Percentiles rank a stretch among this genome's conserved stretches.
Conservation (phyloP, 2,888 invertebrate genomes). For the Altica lythri region DNA sequence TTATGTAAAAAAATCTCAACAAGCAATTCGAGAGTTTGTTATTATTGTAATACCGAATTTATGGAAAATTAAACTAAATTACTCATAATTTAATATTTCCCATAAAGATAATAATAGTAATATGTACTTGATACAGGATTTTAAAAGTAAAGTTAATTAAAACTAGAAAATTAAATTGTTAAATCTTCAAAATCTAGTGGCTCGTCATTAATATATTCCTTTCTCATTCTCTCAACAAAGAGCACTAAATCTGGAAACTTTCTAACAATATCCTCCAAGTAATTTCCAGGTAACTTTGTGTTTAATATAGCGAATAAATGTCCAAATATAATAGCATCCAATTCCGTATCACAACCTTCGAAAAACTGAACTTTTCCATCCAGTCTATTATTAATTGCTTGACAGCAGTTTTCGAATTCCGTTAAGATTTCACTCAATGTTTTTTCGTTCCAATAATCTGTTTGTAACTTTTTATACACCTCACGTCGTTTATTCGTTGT, state of each 20-base stretch:
- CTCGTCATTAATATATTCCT: no score
- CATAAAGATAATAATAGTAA: no score
- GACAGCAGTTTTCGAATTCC: conserved; percentile 82
- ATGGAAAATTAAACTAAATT: no score
- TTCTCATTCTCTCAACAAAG: conserved; percentile 79
- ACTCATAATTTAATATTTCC: no score
- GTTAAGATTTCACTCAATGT: conserved; percentile 73
- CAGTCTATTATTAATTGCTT: conserved; percentile 80
- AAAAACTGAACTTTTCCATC: conserved; percentile 81
- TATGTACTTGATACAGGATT: no score
- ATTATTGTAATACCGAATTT: no score
- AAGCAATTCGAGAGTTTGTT: no score
- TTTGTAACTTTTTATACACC: conserved; percentile 70
- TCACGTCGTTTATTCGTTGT: conserved; percentile 68
- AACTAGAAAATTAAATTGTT: no score
- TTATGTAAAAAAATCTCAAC: no score
- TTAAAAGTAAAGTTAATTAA: no score
- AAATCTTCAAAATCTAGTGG: no score
- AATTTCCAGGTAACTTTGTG: conserved; percentile 79
- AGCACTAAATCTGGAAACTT: conserved; percentile 73
- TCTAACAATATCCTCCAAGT: conserved; percentile 77
- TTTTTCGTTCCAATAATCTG: conserved; percentile 81
- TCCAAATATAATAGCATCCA: conserved; percentile 94
- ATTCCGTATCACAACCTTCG: conserved; percentile 82
- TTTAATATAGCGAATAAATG: conserved; percentile 93